Conservation (phyloP, 2,113 vertebrate genomes). For the Lasiurus cinereus region DNA sequence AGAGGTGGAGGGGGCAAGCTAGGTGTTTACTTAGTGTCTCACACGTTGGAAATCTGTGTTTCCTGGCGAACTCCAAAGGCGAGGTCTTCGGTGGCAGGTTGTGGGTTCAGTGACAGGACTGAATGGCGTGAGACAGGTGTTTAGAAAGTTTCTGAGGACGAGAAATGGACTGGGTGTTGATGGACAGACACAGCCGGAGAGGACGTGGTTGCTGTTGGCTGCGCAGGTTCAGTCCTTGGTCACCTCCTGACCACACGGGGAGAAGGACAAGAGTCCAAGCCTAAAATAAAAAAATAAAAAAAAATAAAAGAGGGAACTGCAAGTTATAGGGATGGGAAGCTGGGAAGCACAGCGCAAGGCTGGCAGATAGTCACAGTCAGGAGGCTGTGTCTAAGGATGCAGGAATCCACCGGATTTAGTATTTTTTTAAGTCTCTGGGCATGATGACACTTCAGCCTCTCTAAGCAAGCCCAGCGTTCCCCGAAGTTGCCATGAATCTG, state of each 20-base stretch:
- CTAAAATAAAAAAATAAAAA: not conserved
- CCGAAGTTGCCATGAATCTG: constrained; percentile 37
- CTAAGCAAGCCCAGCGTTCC: not conserved
- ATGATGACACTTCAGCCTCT: not conserved
- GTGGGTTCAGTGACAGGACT: not conserved
- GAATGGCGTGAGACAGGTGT: constrained; percentile 39
- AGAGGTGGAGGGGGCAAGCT: not conserved
- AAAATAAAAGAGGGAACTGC: not conserved
- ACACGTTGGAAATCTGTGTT: not conserved
- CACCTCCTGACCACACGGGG: not conserved
- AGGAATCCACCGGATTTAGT: not conserved
- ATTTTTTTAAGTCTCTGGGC: not conserved
- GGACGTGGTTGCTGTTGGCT: not conserved
- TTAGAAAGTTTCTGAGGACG: constrained; percentile 75
- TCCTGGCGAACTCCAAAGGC: not conserved
- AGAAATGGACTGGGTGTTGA: constrained; percentile 37
- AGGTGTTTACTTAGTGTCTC: not conserved
- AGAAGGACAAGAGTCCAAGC: not conserved
- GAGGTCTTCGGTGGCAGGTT: not conserved
- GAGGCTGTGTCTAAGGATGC: not conserved
- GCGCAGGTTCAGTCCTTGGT: not conserved
- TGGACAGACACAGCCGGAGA: not conserved
- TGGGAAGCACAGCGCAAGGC: not conserved
- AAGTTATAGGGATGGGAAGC: not conserved
- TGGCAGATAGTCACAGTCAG: not conserved